Percentiles rank a stretch among this genome's conserved stretches.
These are phyloP conservation scores for Lepidurus arcticus DNA, from an alignment of 1,140 invertebrate genomes.

Conservation along the genomic window DNA sequence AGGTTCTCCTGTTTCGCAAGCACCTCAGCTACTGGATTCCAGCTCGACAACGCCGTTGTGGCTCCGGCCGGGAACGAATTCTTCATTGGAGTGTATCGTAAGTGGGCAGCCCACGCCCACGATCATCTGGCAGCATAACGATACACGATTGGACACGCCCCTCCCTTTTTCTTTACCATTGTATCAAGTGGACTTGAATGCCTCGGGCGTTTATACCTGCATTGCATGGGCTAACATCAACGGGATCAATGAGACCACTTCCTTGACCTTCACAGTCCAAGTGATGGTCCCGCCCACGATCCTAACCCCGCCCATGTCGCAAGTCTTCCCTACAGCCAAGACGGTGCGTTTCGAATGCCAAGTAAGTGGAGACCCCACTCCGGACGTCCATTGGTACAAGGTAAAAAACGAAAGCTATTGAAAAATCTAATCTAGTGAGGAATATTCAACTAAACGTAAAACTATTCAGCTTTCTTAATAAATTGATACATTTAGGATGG, in stretches of 20 bases:
- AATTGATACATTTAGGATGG: conserved; percentile 37
- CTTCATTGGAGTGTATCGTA: conserved; percentile 43
- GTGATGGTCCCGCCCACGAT: conserved; percentile 56
- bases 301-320: conserved; percentile 51
- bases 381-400: conserved; percentile 61
- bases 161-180: conserved; percentile 44
- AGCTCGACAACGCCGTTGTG: background rate
- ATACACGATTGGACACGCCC: conserved; percentile 39
- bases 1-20: background rate
- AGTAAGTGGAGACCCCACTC: conserved; percentile 57
- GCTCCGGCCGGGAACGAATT: conserved; percentile 26
- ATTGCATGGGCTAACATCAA: conserved; percentile 43
- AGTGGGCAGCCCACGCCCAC: conserved; percentile 41
- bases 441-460: background rate
- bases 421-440: background rate
- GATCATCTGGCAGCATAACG: conserved; percentile 42
- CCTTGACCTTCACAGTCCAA: conserved; percentile 44
- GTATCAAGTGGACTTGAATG: conserved; percentile 44
- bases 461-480: background rate
- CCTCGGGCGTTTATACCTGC: conserved; percentile 57
- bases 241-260: conserved; percentile 48
- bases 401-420: conserved; percentile 36
- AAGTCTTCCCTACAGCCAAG: conserved; percentile 56
- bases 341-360: conserved; percentile 65
- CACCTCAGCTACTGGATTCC: conserved; percentile 12